Percentiles rank a stretch among this genome's conserved stretches.
These are phyloP conservation scores for Gnathonemus longibarbis DNA, from an alignment of 2,113 vertebrate genomes.

Conservation along the genomic window DNA sequence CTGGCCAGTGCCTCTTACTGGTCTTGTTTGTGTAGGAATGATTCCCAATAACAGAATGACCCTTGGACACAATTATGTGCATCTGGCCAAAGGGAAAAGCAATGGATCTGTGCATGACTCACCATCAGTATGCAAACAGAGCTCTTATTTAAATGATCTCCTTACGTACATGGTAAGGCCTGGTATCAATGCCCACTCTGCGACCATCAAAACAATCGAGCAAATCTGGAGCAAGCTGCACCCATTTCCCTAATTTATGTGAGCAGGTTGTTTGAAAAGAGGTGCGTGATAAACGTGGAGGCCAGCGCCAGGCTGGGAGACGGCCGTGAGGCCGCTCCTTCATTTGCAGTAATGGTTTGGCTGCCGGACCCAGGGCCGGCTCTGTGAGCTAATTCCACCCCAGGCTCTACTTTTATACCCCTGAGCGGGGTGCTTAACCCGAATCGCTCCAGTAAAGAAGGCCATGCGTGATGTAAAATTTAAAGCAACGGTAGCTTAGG, in stretches of 20 bases:
- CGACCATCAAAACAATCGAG: neutral
- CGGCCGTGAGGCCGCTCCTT: neutral
- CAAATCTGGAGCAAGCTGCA: neutral
- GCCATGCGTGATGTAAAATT: neutral
- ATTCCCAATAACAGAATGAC: slow-evolving; percentile 18
- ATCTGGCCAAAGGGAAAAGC: neutral
- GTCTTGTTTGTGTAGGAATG: slow-evolving; percentile 26
- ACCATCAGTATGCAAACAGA: neutral
- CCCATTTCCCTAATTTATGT: neutral
- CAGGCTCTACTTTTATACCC: neutral
- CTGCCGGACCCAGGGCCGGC: neutral
- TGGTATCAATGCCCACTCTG: neutral
- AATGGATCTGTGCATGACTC: slow-evolving; percentile 14
- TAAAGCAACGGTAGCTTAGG: neutral
- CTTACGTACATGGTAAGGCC: neutral
- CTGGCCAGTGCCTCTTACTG: slow-evolving; percentile 31
- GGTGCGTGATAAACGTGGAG: neutral
- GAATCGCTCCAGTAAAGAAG: neutral
- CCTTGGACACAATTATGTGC: neutral
- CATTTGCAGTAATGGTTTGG: neutral
- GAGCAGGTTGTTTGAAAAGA: neutral
- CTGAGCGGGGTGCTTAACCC: slow-evolving; percentile 12
- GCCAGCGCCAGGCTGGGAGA: neutral
- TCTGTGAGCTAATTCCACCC: neutral
- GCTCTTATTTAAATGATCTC: neutral